Percentiles rank a stretch among this genome's conserved stretches.
phyloP scores from a whole-genome alignment of 1,140 invertebrate species.

The Pinna nobilis region DNA sequence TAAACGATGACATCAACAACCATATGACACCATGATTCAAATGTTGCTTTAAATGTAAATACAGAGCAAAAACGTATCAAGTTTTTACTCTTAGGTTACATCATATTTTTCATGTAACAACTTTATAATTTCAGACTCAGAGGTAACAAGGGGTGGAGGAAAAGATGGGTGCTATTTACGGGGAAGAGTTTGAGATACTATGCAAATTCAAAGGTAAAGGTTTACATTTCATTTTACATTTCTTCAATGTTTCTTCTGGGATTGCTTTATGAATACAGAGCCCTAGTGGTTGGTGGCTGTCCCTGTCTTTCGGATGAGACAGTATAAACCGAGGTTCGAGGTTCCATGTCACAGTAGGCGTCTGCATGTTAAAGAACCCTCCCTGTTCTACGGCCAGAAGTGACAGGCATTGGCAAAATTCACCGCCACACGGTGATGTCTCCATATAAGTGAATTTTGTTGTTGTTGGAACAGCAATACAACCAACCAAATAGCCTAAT shows the following conservation, averaged over 20 bases:
- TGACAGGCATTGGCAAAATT: too few species aligned
- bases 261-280: background rate
- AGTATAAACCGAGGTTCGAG: too few species aligned
- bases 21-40: background rate
- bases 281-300: background rate
- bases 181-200: constrained; percentile 64
- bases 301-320: too few species aligned
- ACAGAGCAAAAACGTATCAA: background rate
- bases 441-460: too few species aligned
- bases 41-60: background rate
- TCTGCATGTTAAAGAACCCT: too few species aligned
- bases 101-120: background rate
- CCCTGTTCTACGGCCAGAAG: too few species aligned
- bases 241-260: background rate
- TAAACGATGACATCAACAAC: background rate
- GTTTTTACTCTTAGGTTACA: background rate
- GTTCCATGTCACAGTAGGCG: too few species aligned
- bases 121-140: constrained; percentile 51
- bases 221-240: background rate
- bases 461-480: too few species aligned
- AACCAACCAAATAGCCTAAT: too few species aligned
- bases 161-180: constrained; percentile 69
- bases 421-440: too few species aligned
- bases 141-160: constrained; percentile 68
- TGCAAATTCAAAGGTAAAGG: constrained; percentile 60